Evolutionary conservation across 2,888 invertebrate species (phyloP).

Genomic region (Hirtodrosophila cameraria): DNA sequence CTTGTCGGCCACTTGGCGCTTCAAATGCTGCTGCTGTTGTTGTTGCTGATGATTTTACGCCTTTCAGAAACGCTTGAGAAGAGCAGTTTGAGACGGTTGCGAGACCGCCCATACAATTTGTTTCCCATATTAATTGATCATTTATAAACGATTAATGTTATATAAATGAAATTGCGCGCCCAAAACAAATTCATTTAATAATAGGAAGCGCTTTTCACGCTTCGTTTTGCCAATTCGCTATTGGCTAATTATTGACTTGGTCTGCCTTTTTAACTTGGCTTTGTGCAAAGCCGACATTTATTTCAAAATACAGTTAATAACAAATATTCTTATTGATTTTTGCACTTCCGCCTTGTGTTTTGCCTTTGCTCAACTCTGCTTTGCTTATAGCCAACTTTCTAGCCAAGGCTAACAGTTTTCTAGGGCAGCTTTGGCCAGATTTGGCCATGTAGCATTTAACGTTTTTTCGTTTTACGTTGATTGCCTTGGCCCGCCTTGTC

Average conservation of each 20-base stretch:
- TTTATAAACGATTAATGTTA: slow-evolving; percentile 76
- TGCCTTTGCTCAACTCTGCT: slow-evolving; percentile 10
- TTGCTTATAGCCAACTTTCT: slow-evolving; percentile 54
- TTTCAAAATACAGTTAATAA: no score
- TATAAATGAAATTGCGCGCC: slow-evolving; percentile 75
- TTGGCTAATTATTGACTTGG: slow-evolving; percentile 65
- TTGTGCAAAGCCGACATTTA: slow-evolving; percentile 47
- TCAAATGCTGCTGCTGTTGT: slow-evolving; percentile 16
- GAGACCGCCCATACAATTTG: slow-evolving; percentile 68
- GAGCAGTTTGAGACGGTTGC: slow-evolving; percentile 18
- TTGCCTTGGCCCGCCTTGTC: slow-evolving; percentile 65
- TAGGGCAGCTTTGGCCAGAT: slow-evolving; percentile 63
- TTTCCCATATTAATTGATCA: slow-evolving; percentile 78
- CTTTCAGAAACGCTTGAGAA: slow-evolving; percentile 52
- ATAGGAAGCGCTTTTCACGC: slow-evolving; percentile 77
- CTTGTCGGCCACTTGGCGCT: slow-evolving; percentile 68
- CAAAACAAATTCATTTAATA: slow-evolving; percentile 73
- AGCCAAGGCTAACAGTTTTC: slow-evolving; percentile 44
- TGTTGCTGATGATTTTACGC: slow-evolving; percentile 57
- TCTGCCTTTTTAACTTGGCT: slow-evolving; percentile 48
- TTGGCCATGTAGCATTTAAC: slow-evolving; percentile 29
- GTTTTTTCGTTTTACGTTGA: slow-evolving; percentile 37
- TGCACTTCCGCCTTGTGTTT: slow-evolving; percentile 57
- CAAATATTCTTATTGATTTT: slow-evolving; percentile 24
- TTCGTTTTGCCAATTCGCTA: slow-evolving; percentile 31